phyloP scores from a whole-genome alignment of 2,888 invertebrate species.

The Cerastis rubricosa region DNA sequence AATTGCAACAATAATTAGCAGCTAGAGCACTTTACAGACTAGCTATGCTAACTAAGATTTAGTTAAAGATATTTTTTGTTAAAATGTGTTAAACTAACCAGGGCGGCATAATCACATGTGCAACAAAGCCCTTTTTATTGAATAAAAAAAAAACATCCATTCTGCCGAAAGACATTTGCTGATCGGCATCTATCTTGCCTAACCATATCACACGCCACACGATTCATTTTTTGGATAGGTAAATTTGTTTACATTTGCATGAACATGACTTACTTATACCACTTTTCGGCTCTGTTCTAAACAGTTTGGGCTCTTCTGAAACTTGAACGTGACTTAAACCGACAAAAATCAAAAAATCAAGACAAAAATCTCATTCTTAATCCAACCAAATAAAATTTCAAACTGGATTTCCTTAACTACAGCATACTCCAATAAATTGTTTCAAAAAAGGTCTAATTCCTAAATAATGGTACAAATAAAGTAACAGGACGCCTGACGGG shows the following conservation, averaged over 20 bases:
- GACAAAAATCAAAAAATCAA: too few species aligned
- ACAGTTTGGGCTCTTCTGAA: not conserved
- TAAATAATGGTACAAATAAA: constrained; percentile 61
- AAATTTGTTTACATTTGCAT: not conserved
- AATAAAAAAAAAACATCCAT: not conserved
- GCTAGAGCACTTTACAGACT: too few species aligned
- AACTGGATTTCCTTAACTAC: constrained; percentile 20
- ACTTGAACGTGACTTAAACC: constrained; percentile 21
- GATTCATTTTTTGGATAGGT: not conserved
- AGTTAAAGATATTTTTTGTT: too few species aligned
- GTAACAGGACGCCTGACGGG: constrained; percentile 56
- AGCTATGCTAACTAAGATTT: too few species aligned
- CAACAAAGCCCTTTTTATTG: too few species aligned
- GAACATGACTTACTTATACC: not conserved
- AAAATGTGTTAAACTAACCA: too few species aligned
- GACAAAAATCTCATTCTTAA: not conserved
- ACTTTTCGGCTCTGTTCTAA: constrained; percentile 1
- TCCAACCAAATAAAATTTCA: constrained; percentile 13
- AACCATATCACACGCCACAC: not conserved
- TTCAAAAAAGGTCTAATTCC: constrained; percentile 49
- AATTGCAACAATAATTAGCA: too few species aligned
- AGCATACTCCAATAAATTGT: constrained; percentile 47
- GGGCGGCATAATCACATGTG: too few species aligned
- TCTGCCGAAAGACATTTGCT: not conserved
- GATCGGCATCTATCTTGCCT: not conserved